Conservation (phyloP, 2,888 invertebrate species). For the Leptothorax acervorum region DNA sequence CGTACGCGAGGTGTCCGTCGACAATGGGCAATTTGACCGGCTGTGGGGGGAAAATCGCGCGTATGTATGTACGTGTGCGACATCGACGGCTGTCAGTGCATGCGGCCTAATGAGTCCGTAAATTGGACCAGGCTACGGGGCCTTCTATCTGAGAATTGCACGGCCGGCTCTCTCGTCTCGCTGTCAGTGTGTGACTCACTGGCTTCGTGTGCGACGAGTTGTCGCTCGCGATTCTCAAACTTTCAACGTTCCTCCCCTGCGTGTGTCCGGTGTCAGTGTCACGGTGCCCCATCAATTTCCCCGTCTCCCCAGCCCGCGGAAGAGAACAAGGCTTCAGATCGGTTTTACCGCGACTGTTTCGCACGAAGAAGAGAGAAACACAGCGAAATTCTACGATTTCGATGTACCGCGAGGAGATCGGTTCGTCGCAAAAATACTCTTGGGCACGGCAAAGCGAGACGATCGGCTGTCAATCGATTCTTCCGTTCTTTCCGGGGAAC, state of each 20-base stretch:
- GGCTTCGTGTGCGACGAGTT: conserved; percentile 63
- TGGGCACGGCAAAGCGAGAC: conserved; percentile 2
- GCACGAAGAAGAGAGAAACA: background rate
- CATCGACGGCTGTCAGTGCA: conserved; percentile 74
- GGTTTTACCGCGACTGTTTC: background rate
- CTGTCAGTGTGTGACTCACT: conserved; percentile 76
- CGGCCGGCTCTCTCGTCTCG: conserved; percentile 73
- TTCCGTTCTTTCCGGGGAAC: background rate
- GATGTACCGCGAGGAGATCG: background rate
- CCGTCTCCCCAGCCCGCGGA: too few relatives aligned
- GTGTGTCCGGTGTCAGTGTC: background rate
- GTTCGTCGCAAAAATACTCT: background rate
- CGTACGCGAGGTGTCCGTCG: conserved; percentile 57
- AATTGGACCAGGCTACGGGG: conserved; percentile 81
- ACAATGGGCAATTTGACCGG: conserved; percentile 53
- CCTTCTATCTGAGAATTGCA: conserved; percentile 75
- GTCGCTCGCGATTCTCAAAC: conserved; percentile 27
- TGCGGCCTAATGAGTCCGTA: conserved; percentile 83
- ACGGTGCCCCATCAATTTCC: background rate
- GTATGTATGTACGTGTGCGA: conserved; percentile 8
- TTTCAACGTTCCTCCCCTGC: background rate
- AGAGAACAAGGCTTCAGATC: background rate
- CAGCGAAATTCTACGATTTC: background rate
- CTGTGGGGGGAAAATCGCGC: conserved; percentile 52
- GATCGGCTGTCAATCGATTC: background rate